Evolutionary conservation across 2,888 invertebrate genomes (phyloP).

Genomic region (Drosophila pseudotakahashii): DNA sequence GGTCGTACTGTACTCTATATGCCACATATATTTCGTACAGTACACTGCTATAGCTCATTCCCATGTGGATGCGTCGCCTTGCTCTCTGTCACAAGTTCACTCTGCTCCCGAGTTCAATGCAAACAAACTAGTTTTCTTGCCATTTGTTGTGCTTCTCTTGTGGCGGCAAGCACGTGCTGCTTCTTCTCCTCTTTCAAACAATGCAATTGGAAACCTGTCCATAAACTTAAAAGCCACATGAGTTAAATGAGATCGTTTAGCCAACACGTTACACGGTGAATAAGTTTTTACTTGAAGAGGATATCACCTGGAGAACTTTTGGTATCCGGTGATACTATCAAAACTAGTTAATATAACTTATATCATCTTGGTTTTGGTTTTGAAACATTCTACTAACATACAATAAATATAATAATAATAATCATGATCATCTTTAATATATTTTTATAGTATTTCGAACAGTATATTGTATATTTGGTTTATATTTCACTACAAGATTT

Average conservation of each 20-base stretch:
- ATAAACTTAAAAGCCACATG: slow-evolving; percentile 18
- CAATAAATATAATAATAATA: no score
- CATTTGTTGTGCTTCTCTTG: slow-evolving; percentile 34
- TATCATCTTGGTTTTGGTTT: no score
- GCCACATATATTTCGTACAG: not conserved
- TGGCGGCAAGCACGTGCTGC: slow-evolving; percentile 47
- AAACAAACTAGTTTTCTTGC: slow-evolving; percentile 58
- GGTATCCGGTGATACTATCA: no score
- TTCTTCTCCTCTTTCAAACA: slow-evolving; percentile 35
- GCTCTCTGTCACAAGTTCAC: slow-evolving; percentile 41
- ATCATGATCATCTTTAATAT: no score
- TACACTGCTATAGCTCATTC: slow-evolving; percentile 2
- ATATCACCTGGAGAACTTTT: no score
- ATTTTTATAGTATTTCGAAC: no score
- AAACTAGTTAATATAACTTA: no score
- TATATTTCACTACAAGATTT: no score
- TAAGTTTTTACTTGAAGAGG: not conserved
- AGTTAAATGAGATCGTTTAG: slow-evolving; percentile 58
- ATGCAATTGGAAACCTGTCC: slow-evolving; percentile 64
- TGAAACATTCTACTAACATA: no score
- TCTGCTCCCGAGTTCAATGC: slow-evolving; percentile 56
- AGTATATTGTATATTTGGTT: no score
- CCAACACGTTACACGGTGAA: slow-evolving; percentile 14
- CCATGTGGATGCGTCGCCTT: slow-evolving; percentile 30
- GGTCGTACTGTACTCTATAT: slow-evolving; percentile 22